Percentiles rank a stretch among this genome's conserved stretches.
Evolutionary conservation across 2,113 vertebrate genomes (phyloP).

Genomic region (Ammodramus savannarum): DNA sequence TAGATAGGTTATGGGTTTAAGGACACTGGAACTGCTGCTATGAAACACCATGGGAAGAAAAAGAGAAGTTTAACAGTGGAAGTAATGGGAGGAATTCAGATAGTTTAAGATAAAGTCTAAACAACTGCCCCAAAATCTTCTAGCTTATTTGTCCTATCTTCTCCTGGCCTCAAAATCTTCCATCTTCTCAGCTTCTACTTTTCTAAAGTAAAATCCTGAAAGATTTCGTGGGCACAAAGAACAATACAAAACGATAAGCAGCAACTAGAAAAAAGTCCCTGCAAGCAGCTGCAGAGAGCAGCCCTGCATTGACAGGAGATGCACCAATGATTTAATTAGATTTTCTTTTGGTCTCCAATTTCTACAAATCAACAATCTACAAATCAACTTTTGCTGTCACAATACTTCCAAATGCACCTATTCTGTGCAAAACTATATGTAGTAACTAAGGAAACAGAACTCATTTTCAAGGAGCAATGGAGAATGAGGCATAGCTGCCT

Average conservation of each 20-base stretch:
- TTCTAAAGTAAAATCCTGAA: neutral
- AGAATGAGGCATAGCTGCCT: neutral
- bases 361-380: constrained; percentile 27
- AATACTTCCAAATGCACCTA: constrained; percentile 56
- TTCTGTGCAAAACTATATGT: constrained; percentile 48
- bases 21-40: neutral
- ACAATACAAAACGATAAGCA: accelerated
- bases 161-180: neutral
- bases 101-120: neutral
- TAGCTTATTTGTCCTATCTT: neutral
- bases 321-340: constrained; percentile 29
- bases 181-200: neutral
- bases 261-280: neutral
- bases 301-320: constrained; percentile 17
- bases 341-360: constrained; percentile 42
- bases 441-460: constrained; percentile 67
- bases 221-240: neutral
- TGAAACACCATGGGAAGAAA: neutral
- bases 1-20: constrained; percentile 19
- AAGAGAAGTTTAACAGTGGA: neutral
- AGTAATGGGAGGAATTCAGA: neutral
- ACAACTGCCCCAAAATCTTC: neutral
- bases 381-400: constrained; percentile 33
- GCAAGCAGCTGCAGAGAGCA: constrained; percentile 25
- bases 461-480: constrained; percentile 52